phyloP scores from a whole-genome alignment of 2,888 invertebrate genomes.

The Cheiracanthium punctorium region DNA sequence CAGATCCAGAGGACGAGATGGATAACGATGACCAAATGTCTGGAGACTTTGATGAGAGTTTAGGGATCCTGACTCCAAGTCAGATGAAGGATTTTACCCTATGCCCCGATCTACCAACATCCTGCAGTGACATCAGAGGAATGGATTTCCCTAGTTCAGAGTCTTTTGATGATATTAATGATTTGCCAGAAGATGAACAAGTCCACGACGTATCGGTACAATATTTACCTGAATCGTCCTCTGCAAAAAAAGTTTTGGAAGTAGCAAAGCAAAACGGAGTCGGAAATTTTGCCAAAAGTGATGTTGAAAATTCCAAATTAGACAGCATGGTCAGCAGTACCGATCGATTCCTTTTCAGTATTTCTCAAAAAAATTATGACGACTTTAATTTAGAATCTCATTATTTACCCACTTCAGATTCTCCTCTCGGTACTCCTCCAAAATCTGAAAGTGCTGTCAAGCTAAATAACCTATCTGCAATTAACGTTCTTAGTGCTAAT shows the following conservation, averaged over 20 bases:
- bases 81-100: conserved; percentile 87
- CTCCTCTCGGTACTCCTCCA: neutral
- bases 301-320: neutral
- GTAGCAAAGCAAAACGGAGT: conserved; percentile 23
- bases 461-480: conserved; percentile 21
- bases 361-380: conserved; percentile 34
- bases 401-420: conserved; percentile 3
- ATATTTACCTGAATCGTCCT: conserved; percentile 33
- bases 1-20: conserved; percentile 50
- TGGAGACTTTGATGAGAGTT: conserved; percentile 86
- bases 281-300: neutral
- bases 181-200: conserved; percentile 67
- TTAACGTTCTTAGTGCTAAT: conserved; percentile 5
- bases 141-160: conserved; percentile 62
- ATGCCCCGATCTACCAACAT: conserved; percentile 73
- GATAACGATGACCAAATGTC: conserved; percentile 81
- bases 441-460: neutral
- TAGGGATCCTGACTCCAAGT: conserved; percentile 91
- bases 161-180: conserved; percentile 69
- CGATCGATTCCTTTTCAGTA: conserved; percentile 45
- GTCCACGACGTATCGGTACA: conserved; percentile 54
- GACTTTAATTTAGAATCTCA: neutral
- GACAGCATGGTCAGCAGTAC: conserved; percentile 36
- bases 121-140: conserved; percentile 31
- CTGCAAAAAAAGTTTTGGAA: conserved; percentile 20